Percentiles rank a stretch among this genome's conserved stretches.
These are phyloP conservation scores for Zophobas morio DNA, from an alignment of 1,140 invertebrate genomes.

Conservation along the genomic window DNA sequence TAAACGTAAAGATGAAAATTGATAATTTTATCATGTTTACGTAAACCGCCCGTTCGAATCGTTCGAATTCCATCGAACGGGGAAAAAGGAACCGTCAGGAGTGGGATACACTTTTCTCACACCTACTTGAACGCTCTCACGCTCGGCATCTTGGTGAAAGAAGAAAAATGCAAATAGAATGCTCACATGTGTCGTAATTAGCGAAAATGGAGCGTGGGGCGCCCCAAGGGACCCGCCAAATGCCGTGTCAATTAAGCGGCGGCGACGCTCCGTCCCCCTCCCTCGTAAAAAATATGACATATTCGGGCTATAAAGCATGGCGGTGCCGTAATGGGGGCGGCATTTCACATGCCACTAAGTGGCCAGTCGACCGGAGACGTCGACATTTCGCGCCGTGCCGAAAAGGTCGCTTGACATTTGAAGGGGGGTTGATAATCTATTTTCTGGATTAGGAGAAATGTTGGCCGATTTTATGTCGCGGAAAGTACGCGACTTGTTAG, in stretches of 20 bases:
- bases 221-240: neutral
- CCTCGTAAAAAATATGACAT: conserved; percentile 42
- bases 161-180: conserved; percentile 42
- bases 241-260: conserved; percentile 19
- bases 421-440: neutral
- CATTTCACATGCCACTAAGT: conserved; percentile 48
- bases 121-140: conserved; percentile 21
- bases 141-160: conserved; percentile 2
- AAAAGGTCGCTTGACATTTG: conserved; percentile 45
- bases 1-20: conserved; percentile 3
- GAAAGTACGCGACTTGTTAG: too few species aligned
- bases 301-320: conserved; percentile 43
- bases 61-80: neutral
- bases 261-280: neutral
- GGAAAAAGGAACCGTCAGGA: neutral
- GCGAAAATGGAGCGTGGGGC: neutral
- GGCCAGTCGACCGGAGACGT: conserved; percentile 41
- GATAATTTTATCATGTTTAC: conserved; percentile 12
- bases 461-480: neutral
- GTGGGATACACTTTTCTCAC: conserved; percentile 8
- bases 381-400: conserved; percentile 34
- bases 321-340: conserved; percentile 33
- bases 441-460: neutral
- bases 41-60: neutral
- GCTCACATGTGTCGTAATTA: conserved; percentile 36